Percentiles rank a stretch among this genome's conserved stretches.
Conservation (phyloP, 2,113 vertebrate genomes). For the Ariopsis seemanni region DNA sequence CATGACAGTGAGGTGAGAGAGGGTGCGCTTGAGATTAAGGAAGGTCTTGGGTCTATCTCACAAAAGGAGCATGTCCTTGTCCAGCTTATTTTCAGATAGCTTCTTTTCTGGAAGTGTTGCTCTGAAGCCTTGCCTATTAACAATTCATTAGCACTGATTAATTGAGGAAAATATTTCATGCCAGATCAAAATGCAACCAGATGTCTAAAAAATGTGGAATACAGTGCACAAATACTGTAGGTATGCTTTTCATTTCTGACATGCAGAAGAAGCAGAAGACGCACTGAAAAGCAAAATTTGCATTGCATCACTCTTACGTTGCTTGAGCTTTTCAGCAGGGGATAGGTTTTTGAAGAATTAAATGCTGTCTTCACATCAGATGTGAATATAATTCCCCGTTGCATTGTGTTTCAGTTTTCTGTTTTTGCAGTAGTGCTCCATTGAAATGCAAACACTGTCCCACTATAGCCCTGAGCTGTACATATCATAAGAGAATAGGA, state of each 20-base stretch:
- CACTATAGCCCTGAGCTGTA: not conserved
- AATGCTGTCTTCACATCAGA: not conserved
- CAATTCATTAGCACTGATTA: not conserved
- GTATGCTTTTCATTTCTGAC: not conserved
- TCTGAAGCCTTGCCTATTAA: not conserved
- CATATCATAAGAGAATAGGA: conserved; percentile 48
- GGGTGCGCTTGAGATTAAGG: not conserved
- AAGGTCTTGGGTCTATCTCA: not conserved
- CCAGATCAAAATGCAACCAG: not conserved
- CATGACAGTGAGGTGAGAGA: not conserved
- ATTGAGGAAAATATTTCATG: not conserved
- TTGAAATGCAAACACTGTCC: not conserved
- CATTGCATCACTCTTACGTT: not conserved
- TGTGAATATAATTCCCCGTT: not conserved
- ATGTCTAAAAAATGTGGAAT: not conserved
- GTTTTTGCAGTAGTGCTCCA: not conserved
- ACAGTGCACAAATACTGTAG: not conserved
- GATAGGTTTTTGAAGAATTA: not conserved
- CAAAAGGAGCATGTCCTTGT: not conserved
- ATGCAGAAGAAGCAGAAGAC: not conserved
- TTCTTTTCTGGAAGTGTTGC: not conserved
- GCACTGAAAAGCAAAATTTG: not conserved
- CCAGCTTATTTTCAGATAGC: not conserved
- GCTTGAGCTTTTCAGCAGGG: not conserved
- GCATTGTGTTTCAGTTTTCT: not conserved